These are phyloP conservation scores for Macaria notata DNA, from an alignment of 2,888 invertebrate species.

Conservation along the genomic window DNA sequence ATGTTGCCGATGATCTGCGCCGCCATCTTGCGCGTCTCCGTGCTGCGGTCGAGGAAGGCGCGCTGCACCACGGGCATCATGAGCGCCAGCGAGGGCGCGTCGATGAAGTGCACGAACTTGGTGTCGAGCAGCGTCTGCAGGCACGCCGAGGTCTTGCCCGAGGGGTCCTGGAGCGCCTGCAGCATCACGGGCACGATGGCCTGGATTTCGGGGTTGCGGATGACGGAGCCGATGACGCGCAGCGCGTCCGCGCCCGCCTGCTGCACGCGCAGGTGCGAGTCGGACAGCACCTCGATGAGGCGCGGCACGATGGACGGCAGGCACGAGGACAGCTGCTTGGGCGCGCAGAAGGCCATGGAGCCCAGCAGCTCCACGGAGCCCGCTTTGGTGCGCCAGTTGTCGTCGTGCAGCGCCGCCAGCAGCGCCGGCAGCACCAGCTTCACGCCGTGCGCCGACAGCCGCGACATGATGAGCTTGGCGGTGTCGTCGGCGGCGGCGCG, in stretches of 20 bases:
- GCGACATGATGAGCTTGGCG: conserved; percentile 96
- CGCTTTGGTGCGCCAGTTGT: conserved; percentile 99
- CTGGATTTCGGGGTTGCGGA: conserved; percentile 99
- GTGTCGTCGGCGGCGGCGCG: conserved; percentile 98
- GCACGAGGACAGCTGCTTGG: conserved; percentile 98
- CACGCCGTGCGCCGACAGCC: conserved; percentile 97
- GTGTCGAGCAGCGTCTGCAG: conserved; percentile 97
- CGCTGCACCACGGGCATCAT: conserved; percentile 99
- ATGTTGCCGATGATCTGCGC: conserved; percentile 99
- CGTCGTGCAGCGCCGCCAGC: conserved; percentile 96
- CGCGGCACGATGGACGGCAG: conserved; percentile 99
- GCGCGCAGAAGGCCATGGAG: conserved; percentile 99
- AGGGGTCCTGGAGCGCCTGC: conserved; percentile 97
- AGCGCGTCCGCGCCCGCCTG: conserved; percentile 98
- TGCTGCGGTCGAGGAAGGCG: conserved; percentile 98
- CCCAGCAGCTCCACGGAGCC: conserved; percentile 97
- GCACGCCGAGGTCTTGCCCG: conserved; percentile 95
- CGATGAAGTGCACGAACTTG: conserved; percentile 99
- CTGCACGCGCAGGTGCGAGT: conserved; percentile 98
- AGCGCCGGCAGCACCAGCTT: conserved; percentile 97
- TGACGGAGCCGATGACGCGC: conserved; percentile 98
- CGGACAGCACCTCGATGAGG: conserved; percentile 97
- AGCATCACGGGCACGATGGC: conserved; percentile 94
- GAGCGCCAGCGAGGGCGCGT: conserved; percentile 98
- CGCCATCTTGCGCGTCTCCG: conserved; percentile 99